Evolutionary conservation across 2,113 vertebrate species (phyloP), one percentile per base, ranked within the genome.

Genomic region (Maccullochella peelii): DNA sequence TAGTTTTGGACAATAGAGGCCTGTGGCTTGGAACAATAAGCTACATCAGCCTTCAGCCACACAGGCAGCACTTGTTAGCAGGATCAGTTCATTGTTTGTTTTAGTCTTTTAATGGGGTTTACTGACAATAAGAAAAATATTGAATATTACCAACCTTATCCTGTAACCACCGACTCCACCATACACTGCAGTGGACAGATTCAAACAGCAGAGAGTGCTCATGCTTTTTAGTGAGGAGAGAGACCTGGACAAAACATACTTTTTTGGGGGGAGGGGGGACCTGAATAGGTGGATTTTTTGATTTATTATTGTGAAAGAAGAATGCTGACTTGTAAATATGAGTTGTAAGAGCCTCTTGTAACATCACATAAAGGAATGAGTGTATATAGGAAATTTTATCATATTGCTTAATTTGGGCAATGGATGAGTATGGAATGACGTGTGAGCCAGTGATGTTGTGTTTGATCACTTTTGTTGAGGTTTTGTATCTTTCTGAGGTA

Each of bases 291-390:
- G 36, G 27, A 66, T 52, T 59, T 59, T 42, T 76, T 59, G 68
- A 57, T 83, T 58, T 76, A 36, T 55, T 27, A 21, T 81, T 80
- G 25, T 78, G 25, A 83, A 80, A 83, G 49, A 36, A 63, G 27
- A 67, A 38, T 11, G 16, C 27, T 77, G 70, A 83, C 11, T 44
- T 86, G 76, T 78, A 79, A 77, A 82, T 81, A 79, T 50, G n/a
- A 63, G 2, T 73, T 81, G 55, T 71, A 47, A 58, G 50, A 75
- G 63, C 38, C 33, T 61, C 63, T 62, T 71, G 30, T 62, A 18
- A 54, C 57, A 71, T 58, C 30, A 42, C 27, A 36, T 63, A 42
- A 23, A 80, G 42, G 49, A 85, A 65, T 33, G 15, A 52, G 30
- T 50, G 52, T 68, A 77, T 25, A 58, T 79, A 3, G 14, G 20